Base-by-base conservation (phyloP, 2,113 vertebrate genomes). In the Electrona antarctica region DNA sequence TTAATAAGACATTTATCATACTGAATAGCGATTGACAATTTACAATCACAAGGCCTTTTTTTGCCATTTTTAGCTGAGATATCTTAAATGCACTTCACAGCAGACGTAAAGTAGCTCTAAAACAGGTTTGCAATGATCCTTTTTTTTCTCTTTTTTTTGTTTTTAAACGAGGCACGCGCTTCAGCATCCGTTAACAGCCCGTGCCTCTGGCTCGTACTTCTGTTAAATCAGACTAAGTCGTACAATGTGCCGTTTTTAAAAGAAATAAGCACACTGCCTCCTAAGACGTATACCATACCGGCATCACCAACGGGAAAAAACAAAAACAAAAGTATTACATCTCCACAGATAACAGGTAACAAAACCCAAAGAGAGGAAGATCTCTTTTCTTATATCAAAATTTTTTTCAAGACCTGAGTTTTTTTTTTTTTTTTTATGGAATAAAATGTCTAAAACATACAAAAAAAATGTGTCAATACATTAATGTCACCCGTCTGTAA, bases 401-500 rank as follows among this genome's bases (percentile, higher is more conserved):
- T 47, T 7, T 47, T 41, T 72, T 88, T 89, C 77, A 82, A 91
- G 87, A 92, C 91, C 91, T 92, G 91, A 99, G 98, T 95, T 93
- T 95, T 95, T 94, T 57, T 58, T 57, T 58, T 58, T 47, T 49
- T 41, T 70, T 70, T 60, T 49, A 82, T 83, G 82, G 82, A 88
- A 96, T 93, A 94, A 92, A 95, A 95, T 94, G 95, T 93, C 47
- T 54, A 70, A 41, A 94, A 95, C 93, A 95, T 96, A 96, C 90
- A 94, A 95, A 95, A 94, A 95, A 95, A 96, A 95, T 93, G 93
- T 94, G 93, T 94, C 93, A 93, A 94, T 93, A 94, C 91, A 93
- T 92, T 94, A 94, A 93, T 94, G 95, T 95, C 94, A 93, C 94
- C 94, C 89, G 93, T 91, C 92, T 95, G 95, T 97, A 96, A 98